Base-by-base conservation (phyloP, 1,140 invertebrate species). In the Drosophila micromelanica region DNA sequence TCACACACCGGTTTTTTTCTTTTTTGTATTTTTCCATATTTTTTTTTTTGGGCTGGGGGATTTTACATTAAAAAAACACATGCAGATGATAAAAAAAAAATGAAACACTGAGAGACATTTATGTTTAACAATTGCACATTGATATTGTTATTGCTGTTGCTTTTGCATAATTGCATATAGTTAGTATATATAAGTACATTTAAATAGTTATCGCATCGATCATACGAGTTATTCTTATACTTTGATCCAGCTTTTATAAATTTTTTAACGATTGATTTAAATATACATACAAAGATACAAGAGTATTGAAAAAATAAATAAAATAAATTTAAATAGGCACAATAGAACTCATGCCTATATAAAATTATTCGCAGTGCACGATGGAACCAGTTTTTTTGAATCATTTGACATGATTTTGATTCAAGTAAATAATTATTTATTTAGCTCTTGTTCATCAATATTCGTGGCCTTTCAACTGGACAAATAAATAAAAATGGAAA, bases 121-220 rank as follows among this genome's bases (percentile, higher is more conserved):
- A 68, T n/a, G 23, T 46, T 52, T 54, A 70, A 73, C 70, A 73
- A 73, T 73, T 73, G 70, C 70, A 73, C 55, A 73, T 68, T 68
- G 70, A 73, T 73, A 73, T n/a, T 73, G 55, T 54, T 73, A 60
- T 73, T 73, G 62, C 62, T 67, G 69, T 72, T 57, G 45, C 52
- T 30, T 64, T 38, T 72, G 37, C 45, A 64, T 63, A 71, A 51
- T 63, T 71, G 68, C 68, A 71, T 71, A 71, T 71, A 64, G 59
- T 59, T 65, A 30, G 43, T 62, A 68, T 73, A 57, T 51, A 32
- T 64, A 49, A 59, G 57, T 60, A 40, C 54, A 46, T 68, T 55
- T 61, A 60, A 60, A 60, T 61, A 67, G 46, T 73, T 61, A 38
- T 59, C 30, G 62, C 54, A 65, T 72, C 49, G 57, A 69, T 70